These are phyloP conservation scores for Cyprinodon brontotheroides DNA, from an alignment of 2,113 vertebrate species.

Conservation along the genomic window DNA sequence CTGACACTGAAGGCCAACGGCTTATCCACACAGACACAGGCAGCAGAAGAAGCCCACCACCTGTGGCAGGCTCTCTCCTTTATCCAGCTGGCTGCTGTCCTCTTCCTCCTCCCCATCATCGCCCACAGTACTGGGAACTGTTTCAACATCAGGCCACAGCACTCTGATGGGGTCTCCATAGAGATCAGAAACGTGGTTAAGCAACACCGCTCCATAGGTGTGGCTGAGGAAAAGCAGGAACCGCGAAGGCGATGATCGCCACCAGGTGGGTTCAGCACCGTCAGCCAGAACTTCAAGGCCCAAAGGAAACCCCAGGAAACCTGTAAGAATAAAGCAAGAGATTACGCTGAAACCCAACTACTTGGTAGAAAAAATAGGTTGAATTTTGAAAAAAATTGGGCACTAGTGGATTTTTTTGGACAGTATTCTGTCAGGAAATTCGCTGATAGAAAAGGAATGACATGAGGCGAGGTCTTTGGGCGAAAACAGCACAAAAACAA, in stretches of 20 bases:
- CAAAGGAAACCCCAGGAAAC: constrained; percentile 68
- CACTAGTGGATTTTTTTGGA: no score
- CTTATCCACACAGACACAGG: constrained; percentile 76
- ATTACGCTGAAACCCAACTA: background rate
- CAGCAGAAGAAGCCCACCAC: constrained; percentile 68
- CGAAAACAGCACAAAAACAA: no score
- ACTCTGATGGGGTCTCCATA: constrained; percentile 62
- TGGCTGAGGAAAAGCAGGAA: constrained; percentile 79
- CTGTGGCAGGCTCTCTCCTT: background rate
- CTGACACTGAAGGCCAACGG: constrained; percentile 61
- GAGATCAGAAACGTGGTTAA: constrained; percentile 73
- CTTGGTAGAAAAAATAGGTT: background rate
- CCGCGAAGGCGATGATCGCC: constrained; percentile 75
- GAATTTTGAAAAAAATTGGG: background rate
- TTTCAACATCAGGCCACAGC: constrained; percentile 17
- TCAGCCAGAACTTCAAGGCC: constrained; percentile 54
- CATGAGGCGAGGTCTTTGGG: no score
- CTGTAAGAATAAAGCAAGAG: constrained; percentile 51
- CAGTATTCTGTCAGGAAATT: no score
- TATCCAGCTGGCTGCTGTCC: background rate
- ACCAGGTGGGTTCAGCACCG: constrained; percentile 4
- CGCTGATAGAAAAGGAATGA: no score
- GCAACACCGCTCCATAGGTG: constrained; percentile 70
- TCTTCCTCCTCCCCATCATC: constrained; percentile 13
- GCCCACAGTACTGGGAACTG: background rate